A percentile compares a stretch with the other conserved stretches of the same genome.
Conservation (phyloP, 1,140 invertebrate species). For the Chymomyza costata region DNA sequence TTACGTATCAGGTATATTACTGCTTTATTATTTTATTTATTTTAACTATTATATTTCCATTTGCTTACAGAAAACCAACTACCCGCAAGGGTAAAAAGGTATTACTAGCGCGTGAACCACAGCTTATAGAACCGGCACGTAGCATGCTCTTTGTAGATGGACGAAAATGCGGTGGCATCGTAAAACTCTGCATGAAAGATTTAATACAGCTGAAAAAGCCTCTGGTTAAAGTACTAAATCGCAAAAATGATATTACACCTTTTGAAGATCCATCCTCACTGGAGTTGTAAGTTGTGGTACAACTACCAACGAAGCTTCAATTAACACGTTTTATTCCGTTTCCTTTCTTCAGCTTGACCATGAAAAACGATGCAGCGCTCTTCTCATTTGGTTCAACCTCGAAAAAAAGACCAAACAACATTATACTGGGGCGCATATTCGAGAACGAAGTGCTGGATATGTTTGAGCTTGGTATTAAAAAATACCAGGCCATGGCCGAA, state of each 20-base stretch:
- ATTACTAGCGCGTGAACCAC: conserved; percentile 87
- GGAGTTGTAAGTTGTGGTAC: conserved; percentile 80
- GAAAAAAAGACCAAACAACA: conserved; percentile 96
- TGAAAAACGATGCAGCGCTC: conserved; percentile 90
- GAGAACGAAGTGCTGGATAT: conserved; percentile 95
- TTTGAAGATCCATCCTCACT: conserved; percentile 89
- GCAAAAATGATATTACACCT: conserved; percentile 89
- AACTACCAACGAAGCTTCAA: background rate
- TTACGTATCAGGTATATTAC: conserved; percentile 57
- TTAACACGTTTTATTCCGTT: background rate
- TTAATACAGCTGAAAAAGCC: conserved; percentile 92
- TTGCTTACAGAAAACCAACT: conserved; percentile 82
- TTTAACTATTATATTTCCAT: background rate
- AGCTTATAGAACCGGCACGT: conserved; percentile 92
- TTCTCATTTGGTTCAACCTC: conserved; percentile 94
- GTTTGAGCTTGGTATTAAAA: conserved; percentile 94
- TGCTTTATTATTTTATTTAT: background rate
- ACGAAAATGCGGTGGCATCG: conserved; percentile 85
- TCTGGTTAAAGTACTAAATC: conserved; percentile 83
- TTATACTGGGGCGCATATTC: conserved; percentile 92
- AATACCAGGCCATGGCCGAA: conserved; percentile 85
- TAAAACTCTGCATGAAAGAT: conserved; percentile 89
- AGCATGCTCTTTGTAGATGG: conserved; percentile 90
- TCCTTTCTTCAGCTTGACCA: conserved; percentile 79
- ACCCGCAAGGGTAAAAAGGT: conserved; percentile 92